Base-by-base conservation (phyloP, 2,113 vertebrate genomes). In the Mustela lutreola region DNA sequence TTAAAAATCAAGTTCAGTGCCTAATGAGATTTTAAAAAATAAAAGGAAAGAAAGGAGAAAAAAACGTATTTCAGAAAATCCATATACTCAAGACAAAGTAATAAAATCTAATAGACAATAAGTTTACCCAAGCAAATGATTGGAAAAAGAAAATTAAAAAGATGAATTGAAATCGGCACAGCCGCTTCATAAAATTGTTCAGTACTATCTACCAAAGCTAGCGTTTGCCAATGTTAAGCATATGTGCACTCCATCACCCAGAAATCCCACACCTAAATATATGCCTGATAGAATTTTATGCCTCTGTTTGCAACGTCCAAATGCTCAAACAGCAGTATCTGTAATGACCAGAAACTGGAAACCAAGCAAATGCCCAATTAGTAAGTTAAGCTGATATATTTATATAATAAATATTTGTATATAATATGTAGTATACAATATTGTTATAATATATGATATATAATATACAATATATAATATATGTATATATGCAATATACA, bases 101-200 rank as follows among this genome's bases (percentile, higher is more conserved):
- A 93, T 80, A 85, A 63, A 90, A 85, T 91, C 65, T 86, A 86
- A 53, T 14, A 94, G 39, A 28, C 73, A 76, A 50, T 67, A 75
- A 50, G 26, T 63, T 76, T 60, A 81, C 39, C 36, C 48, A 60
- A 65, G 83, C 90, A 75, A 70, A 65, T 84, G 18, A 92, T 36
- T 92, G 11, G 62, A 56, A 84, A 78, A 42, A 75, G 33, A 85
- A 58, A 79, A 67, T 86, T 80, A 19, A 53, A 62, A 71, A 76
- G 79, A 50, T 73, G 22, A 75, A 70, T 28, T 75, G 12, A 45
- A 91, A 60, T 36, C 5, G 21, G 63, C 18, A 42, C 5, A 31
- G 58, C 10, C 33, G 1, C 81, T 94, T 75, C 1, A 28, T 31
- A 50, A 63, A 70, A 15, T n/a, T 14, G 6, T 36, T 63, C 21